Base-by-base conservation (phyloP, 2,888 invertebrate species). In the Taenaris catops region DNA sequence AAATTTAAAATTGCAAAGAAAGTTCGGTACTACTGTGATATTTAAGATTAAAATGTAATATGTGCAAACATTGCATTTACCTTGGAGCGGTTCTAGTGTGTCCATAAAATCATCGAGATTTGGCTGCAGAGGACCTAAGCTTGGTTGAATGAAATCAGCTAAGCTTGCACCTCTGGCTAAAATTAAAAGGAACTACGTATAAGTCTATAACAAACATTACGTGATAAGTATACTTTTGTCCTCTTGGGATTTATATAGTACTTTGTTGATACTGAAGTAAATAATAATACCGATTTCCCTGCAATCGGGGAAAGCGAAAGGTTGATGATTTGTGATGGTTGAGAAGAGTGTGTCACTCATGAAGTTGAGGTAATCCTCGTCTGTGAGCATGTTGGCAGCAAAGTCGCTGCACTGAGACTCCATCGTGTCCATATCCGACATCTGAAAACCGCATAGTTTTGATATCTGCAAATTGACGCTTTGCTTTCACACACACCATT, bases 91-190 rank as follows among this genome's bases (percentile, higher is more conserved):
- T 75, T 96, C 93, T 70, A 96, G 88, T 44, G 94, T 94, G 63
- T 96, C 96, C 95, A 96, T 96, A 78, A 96, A 96, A 80, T 97
- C 97, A 66, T 97, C 97, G 60, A 98, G 90, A 83, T 96, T 97
- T 47, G 99, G 99, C 80, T 99, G 99, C 42, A 99, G 87, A 34
- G 98, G 97, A 20, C 97, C 95, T 62, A 99, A 91, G 67, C 98
- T 98, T 32, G 99, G 99, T 84, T 99, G 99, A 74, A 99, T 98
- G 66, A 99, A 96, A 84, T 99, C 98, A 27, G 98, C 96, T 64
- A 95, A 89, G 59, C 94, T 94, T 34, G 96, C 95, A 51, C 92
- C 93, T 70, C 94, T 91, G 29, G 94, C 95, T 95, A 74, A 80
- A 88, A 75, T 41, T 38, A 45, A 51, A 43, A 52, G 25, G 27